These are phyloP conservation scores for Parauchenoglanis punctatus DNA, from an alignment of 2,797 vertebrate species.

Conservation along the genomic window DNA sequence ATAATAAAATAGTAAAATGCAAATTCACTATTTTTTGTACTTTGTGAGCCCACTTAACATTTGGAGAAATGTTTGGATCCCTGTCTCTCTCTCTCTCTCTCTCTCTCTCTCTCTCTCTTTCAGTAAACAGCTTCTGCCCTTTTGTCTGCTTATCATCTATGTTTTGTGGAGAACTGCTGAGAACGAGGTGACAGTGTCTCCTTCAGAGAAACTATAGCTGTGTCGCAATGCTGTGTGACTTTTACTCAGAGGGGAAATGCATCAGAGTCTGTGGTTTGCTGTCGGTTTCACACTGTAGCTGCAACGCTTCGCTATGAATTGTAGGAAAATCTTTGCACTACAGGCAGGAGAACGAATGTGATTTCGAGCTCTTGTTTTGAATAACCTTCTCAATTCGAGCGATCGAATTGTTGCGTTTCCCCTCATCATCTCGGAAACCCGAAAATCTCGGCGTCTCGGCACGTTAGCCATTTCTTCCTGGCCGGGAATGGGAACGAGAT, in stretches of 20 bases:
- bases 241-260: conserved; percentile 62
- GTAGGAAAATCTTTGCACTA: conserved; percentile 57
- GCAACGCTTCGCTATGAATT: conserved; percentile 58
- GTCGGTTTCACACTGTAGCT: conserved; percentile 64
- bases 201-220: conserved; percentile 57
- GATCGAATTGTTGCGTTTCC: neutral
- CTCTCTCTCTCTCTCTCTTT: neutral
- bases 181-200: conserved; percentile 41
- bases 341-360: conserved; percentile 45
- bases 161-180: conserved; percentile 35
- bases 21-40: neutral
- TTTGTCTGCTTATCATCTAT: conserved; percentile 20
- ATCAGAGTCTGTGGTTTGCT: conserved; percentile 70
- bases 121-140: conserved; percentile 1
- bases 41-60: neutral
- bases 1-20: neutral
- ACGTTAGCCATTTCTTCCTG: conserved; percentile 44
- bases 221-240: conserved; percentile 60
- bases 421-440: conserved; percentile 10
- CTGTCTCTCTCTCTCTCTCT: no score
- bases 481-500: conserved; percentile 39
- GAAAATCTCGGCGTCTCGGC: conserved; percentile 30
- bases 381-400: neutral
- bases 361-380: conserved; percentile 47
- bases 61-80: neutral